These are phyloP conservation scores for Plotosus lineatus DNA, from an alignment of 2,113 vertebrate species.

Conservation along the genomic window DNA sequence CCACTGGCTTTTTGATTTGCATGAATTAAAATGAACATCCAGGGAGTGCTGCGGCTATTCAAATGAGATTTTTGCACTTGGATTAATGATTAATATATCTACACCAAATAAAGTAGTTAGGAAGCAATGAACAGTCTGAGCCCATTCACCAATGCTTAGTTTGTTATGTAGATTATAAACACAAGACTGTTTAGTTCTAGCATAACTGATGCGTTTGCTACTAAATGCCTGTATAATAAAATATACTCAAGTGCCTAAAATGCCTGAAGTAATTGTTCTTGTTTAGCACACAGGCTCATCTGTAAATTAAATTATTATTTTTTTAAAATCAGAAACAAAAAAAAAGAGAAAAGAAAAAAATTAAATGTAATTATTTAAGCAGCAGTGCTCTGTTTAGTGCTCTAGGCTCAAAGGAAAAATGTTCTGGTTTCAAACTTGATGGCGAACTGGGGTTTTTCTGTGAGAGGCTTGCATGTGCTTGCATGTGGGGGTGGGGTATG, in stretches of 20 bases:
- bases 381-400: too few species aligned
- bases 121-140: constrained; percentile 6
- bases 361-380: not conserved
- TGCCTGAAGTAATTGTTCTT: not conserved
- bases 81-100: constrained; percentile 44
- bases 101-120: constrained; percentile 31
- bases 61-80: constrained; percentile 37
- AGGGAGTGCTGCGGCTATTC: constrained; percentile 40
- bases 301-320: not conserved
- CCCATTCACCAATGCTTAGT: constrained; percentile 8
- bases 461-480: too few species aligned
- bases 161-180: constrained; percentile 1
- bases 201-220: not conserved
- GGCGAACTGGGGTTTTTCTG: too few species aligned
- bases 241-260: not conserved
- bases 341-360: not conserved
- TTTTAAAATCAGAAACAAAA: too few species aligned
- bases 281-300: not conserved
- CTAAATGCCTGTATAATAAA: not conserved
- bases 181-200: not conserved
- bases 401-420: too few species aligned
- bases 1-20: constrained; percentile 58
- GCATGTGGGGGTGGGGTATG: too few species aligned
- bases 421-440: too few species aligned
- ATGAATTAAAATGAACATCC: constrained; percentile 61